Base-by-base conservation (phyloP, 2,888 invertebrate species). In the Teleogryllus oceanicus region DNA sequence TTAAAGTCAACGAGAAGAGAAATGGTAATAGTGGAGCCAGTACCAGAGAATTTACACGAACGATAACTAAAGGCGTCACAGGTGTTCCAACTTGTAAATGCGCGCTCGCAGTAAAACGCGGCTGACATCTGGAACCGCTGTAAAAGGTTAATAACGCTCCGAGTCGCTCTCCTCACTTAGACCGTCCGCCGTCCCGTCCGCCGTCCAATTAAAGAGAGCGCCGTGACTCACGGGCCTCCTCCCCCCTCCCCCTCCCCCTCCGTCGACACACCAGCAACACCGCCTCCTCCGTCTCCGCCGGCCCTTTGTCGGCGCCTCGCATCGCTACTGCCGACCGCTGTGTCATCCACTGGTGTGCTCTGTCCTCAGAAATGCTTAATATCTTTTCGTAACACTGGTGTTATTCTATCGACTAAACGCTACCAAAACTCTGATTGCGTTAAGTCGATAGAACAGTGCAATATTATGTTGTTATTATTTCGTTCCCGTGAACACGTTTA, bases 71-170 rank as follows among this genome's bases (percentile, higher is more conserved):
- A 62, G 62, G n/a, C 62, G 62, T 62, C 62, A 62, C 62, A 62
- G 62, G 62, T 62, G 62, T 62, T 62, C 62, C 62, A 62, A 62
- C 62, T 62, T 62, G 62, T 62, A 62, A 62, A 62, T 62, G 62
- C n/a, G 62, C 13, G 62, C 13, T 1, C 62, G 62, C 8, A 62
- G 62, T 62, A 62, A 62, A 62, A 62, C 16, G 13, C 62, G 62
- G n/a, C 62, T 18, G 62, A 62, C 62, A n/a, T 62, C 62, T 62
- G 62, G n/a, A 62, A 62, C 62, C 62, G n/a, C 62, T 62, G 62
- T 62, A 62, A 62, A 62, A 62, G 62, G 62, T 62, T 62, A 62
- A 62, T 62, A 62, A 62, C 62, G n/a, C 37, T 37, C 37, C 37
- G 37, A 37, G 37, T 37, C 37, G 62, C 62, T n/a, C 62, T 18